Evolutionary conservation across 2,113 vertebrate genomes (phyloP), one percentile per base, ranked within the genome.

Genomic region (Aphelocoma coerulescens): DNA sequence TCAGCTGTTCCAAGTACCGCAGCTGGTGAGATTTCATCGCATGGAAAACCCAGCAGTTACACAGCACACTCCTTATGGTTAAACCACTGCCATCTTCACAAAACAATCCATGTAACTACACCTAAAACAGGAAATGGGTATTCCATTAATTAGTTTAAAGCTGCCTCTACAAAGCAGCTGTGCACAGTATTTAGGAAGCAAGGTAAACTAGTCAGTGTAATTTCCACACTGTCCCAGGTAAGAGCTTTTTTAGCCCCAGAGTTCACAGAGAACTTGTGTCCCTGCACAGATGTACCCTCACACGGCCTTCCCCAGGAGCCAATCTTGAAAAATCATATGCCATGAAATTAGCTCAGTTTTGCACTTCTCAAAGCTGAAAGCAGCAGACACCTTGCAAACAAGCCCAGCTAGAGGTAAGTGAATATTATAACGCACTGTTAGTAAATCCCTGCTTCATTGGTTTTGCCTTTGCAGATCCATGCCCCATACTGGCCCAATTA

Each of bases 1-100:
- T 75, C 49, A 49, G 44, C 44, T 37, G 35, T 30, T 80, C 35
- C 43, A 80, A 62, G 61, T 8, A 72, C 8, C 0, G 0, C 43
- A 33, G 43, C 44, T 4, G 18, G 17, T 8, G 46, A 28, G 14
- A 55, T 66, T 83, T 54, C 49, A 65, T 7, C 0, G 0, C 30
- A 46, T 4, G n/a, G 55, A 59, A 84, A 85, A 76, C 18, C 8
- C 2, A 48, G 58, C 22, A 73, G 37, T 9, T 54, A 35, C 2
- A 46, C 26, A 85, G 24, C 37, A 65, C 0, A 1, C 7, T 57
- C 49, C 75, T 68, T 86, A 33, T 0, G 0, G 54, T 43, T 23
- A 66, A 89, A 72, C 32, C 5, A 6, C 48, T 85, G 58, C 44
- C 17, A 39, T 22, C 83, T 59, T 51, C 88, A 75, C 83, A 93